A percentile compares a stretch with the other conserved stretches of the same genome.
These are phyloP conservation scores for Perdita meconis DNA, from an alignment of 2,888 invertebrate species.

Conservation along the genomic window DNA sequence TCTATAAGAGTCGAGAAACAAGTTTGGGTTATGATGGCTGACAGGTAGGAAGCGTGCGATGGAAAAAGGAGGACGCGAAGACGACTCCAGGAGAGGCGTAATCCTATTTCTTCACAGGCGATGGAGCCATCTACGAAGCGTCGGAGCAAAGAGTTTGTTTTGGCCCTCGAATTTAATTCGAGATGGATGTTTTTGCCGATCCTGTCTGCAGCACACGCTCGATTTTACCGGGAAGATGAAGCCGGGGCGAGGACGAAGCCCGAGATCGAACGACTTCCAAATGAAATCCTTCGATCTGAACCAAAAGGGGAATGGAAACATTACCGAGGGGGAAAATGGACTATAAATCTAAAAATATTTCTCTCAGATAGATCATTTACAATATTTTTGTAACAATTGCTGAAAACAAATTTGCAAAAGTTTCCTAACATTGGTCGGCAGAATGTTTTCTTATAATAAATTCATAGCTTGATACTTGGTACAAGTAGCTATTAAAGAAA, in stretches of 20 bases:
- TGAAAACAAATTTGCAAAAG: not conserved
- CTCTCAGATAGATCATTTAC: not conserved
- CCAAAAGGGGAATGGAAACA: not conserved
- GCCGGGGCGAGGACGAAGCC: not conserved
- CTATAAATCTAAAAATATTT: constrained; percentile 1
- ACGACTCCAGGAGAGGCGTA: constrained; percentile 10
- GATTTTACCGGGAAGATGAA: not conserved
- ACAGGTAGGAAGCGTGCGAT: not conserved
- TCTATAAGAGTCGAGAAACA: constrained; percentile 40
- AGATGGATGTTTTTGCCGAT: constrained; percentile 9
- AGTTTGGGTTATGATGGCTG: constrained; percentile 1
- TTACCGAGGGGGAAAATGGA: not conserved
- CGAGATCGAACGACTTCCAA: not conserved
- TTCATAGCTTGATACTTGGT: not conserved
- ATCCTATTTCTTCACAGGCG: constrained; percentile 14
- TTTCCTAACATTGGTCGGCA: no score
- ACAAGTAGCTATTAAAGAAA: no score
- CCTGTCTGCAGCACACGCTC: not conserved
- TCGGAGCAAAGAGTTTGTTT: constrained; percentile 6
- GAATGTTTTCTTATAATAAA: no score
- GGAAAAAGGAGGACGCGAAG: constrained; percentile 10
- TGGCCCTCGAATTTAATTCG: constrained; percentile 19
- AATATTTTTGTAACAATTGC: not conserved
- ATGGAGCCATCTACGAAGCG: not conserved
- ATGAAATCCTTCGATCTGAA: not conserved